A percentile compares a stretch with the other conserved stretches of the same genome.
These are phyloP conservation scores for Vultur gryphus DNA, from an alignment of 2,797 vertebrate species.

Conservation along the genomic window DNA sequence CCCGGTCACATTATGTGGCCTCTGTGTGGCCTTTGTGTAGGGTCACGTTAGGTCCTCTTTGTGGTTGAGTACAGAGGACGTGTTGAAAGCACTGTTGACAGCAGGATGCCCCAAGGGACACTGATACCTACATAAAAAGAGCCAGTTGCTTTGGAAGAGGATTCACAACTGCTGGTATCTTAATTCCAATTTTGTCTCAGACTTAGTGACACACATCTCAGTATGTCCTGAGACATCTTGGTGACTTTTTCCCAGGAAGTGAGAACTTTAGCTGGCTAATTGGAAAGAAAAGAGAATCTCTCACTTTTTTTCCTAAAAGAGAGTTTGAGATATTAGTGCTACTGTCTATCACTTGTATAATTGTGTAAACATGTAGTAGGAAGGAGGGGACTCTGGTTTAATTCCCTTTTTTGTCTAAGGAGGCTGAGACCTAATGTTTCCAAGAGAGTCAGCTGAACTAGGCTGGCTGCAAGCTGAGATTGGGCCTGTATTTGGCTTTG, in stretches of 20 bases:
- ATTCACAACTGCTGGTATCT: neutral
- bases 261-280: neutral
- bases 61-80: neutral
- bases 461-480: neutral
- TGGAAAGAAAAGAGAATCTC: neutral
- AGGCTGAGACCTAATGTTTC: neutral
- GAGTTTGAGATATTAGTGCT: neutral
- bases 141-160: neutral
- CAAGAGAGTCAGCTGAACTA: neutral
- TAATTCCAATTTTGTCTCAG: neutral
- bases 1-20: neutral
- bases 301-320: neutral
- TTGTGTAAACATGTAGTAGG: neutral
- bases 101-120: neutral
- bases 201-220: neutral
- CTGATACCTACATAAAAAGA: neutral
- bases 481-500: neutral
- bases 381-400: neutral
- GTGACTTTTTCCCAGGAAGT: neutral
- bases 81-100: neutral
- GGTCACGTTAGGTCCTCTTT: neutral
- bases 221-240: neutral
- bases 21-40: neutral
- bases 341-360: neutral
- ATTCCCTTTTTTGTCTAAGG: neutral